Conservation (phyloP, 2,888 invertebrate species). For the Plagodis dolabraria region DNA sequence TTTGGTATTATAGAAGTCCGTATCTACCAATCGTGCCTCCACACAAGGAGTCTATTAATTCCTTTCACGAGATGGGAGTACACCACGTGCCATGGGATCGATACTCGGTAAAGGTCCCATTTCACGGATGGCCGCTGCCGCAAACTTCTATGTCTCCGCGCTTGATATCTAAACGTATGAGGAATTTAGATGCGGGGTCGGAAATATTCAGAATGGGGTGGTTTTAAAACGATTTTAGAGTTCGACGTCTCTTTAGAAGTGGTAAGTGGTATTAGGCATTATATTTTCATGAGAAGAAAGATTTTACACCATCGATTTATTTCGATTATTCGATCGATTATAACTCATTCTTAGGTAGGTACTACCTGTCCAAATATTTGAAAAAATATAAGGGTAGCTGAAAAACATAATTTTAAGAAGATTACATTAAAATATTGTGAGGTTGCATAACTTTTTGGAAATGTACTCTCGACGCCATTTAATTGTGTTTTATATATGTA, state of each 20-base stretch:
- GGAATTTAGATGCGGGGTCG: conserved; percentile 20
- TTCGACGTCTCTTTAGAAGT: conserved; percentile 27
- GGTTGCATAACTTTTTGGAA: too few relatives aligned
- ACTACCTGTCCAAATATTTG: too few relatives aligned
- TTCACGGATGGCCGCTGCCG: conserved; percentile 39
- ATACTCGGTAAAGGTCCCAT: conserved; percentile 44
- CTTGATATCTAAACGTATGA: conserved; percentile 22
- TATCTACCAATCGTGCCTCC: not conserved
- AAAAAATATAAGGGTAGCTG: too few relatives aligned
- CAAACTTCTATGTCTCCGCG: conserved; percentile 28
- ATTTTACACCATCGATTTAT: too few relatives aligned
- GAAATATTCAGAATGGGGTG: conserved; percentile 2
- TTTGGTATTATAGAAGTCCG: not conserved
- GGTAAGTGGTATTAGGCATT: too few relatives aligned
- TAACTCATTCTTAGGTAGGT: too few relatives aligned
- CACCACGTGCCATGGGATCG: conserved; percentile 16
- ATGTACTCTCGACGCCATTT: too few relatives aligned
- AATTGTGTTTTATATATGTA: too few relatives aligned
- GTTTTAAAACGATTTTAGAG: conserved; percentile 30
- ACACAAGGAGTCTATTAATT: conserved; percentile 36
- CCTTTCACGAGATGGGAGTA: conserved; percentile 26
- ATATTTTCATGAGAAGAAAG: too few relatives aligned
- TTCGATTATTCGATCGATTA: too few relatives aligned
- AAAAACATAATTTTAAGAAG: too few relatives aligned
- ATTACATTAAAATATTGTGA: too few relatives aligned